Conservation (phyloP, 2,113 vertebrate species). For the Megaptera novaeangliae region DNA sequence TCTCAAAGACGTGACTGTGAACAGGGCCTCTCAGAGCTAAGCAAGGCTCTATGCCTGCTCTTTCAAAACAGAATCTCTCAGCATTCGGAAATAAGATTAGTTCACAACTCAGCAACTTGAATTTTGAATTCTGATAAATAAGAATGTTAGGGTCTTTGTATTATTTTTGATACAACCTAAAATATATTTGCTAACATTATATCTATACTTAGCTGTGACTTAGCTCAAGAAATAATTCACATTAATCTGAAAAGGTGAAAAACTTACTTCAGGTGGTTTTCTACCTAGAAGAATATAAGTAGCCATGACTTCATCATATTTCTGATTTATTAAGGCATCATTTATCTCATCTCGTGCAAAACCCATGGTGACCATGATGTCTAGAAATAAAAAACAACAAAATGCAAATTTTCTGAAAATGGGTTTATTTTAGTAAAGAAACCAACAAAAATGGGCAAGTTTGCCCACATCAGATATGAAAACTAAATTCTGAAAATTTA, state of each 20-base stretch:
- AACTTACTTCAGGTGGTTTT: conserved; percentile 94
- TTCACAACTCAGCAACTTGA: neutral
- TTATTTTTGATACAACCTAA: neutral
- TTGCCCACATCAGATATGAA: neutral
- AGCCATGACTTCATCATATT: conserved; percentile 98
- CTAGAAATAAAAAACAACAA: conserved; percentile 75
- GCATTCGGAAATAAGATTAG: neutral
- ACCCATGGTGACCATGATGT: conserved; percentile 98
- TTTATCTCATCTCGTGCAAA: conserved; percentile 97
- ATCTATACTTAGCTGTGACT: neutral
- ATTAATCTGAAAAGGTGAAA: neutral
- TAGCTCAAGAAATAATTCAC: neutral
- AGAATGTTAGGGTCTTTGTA: neutral
- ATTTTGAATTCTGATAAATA: neutral
- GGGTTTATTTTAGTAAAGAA: neutral
- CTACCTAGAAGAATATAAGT: conserved; percentile 96
- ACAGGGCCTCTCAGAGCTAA: neutral
- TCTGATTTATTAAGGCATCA: conserved; percentile 92
- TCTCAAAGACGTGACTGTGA: neutral
- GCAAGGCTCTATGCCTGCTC: neutral
- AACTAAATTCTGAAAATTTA: conserved; percentile 3
- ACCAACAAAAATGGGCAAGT: neutral
- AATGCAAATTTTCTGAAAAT: neutral
- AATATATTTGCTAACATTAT: neutral
- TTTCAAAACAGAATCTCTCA: neutral